phyloP scores from a whole-genome alignment of 2,797 vertebrate species.

The Aotus griseimembra region DNA sequence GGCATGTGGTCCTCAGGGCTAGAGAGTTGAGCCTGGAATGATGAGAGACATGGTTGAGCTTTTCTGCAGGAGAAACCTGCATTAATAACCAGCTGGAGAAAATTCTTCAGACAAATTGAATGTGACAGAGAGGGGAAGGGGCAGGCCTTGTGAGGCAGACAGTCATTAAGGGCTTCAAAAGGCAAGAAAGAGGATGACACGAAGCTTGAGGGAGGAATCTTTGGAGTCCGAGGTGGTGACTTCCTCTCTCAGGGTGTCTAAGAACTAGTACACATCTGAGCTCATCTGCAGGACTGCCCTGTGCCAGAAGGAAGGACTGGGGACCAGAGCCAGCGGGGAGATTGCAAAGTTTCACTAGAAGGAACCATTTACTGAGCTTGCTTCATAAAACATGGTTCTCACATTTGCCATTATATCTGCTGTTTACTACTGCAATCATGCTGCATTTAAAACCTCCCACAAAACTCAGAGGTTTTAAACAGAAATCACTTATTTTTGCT shows the following conservation, averaged over 20 bases:
- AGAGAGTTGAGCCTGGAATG: not conserved
- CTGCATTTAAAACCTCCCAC: not conserved
- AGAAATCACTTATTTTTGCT: not conserved
- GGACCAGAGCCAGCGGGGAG: not conserved
- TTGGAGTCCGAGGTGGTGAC: not conserved
- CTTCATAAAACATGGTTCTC: slow-evolving; percentile 12
- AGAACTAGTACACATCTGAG: not conserved
- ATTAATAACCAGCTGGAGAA: not conserved
- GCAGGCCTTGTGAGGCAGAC: not conserved
- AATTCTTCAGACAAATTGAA: slow-evolving; percentile 16
- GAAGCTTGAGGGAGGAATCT: not conserved
- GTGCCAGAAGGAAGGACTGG: not conserved
- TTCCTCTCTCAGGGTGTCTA: not conserved
- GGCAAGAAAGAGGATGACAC: not conserved
- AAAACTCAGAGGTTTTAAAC: slow-evolving; percentile 8
- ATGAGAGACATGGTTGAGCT: not conserved
- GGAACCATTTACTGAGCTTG: not conserved
- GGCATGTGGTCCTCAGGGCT: not conserved
- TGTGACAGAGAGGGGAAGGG: not conserved
- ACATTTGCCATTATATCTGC: not conserved
- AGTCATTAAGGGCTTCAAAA: not conserved
- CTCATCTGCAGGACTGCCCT: not conserved
- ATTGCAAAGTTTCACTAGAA: not conserved
- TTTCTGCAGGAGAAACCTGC: not conserved
- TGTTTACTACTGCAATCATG: not conserved